phyloP scores from a whole-genome alignment of 1,140 invertebrate species.

The Colletes gigas region DNA sequence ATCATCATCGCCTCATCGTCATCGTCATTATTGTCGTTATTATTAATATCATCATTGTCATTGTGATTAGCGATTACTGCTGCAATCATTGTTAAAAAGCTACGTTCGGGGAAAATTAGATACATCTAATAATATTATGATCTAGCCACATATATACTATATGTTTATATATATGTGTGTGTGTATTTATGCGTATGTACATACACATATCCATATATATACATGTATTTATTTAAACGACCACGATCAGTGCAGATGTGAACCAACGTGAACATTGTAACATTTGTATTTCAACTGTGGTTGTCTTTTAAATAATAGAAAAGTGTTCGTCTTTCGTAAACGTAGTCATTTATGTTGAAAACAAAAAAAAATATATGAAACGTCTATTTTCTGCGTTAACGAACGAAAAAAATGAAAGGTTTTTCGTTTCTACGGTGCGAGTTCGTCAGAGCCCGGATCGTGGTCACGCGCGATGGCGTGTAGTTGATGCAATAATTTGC shows the following conservation, averaged over 20 bases:
- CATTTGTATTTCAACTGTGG: constrained; percentile 5
- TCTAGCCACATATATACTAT: not conserved
- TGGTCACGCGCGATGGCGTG: not conserved
- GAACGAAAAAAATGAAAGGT: not conserved
- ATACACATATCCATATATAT: too few relatives aligned
- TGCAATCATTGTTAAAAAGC: constrained; percentile 47
- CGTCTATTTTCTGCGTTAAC: not conserved
- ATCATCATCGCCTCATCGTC: constrained; percentile 1
- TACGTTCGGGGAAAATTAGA: constrained; percentile 21
- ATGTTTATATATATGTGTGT: not conserved
- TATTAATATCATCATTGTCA: constrained; percentile 32
- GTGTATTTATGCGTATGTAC: not conserved
- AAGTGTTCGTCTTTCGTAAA: constrained; percentile 19
- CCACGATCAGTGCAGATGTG: constrained; percentile 14
- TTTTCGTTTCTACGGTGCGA: not conserved
- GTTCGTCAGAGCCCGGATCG: not conserved
- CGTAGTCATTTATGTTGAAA: constrained; percentile 16
- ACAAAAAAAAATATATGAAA: too few relatives aligned
- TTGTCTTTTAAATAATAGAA: constrained; percentile 20
- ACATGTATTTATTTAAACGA: constrained; percentile 28
- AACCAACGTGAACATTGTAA: constrained; percentile 7
- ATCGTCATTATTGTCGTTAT: constrained; percentile 24
- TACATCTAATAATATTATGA: not conserved
- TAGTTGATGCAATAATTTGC: not conserved
- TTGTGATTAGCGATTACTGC: constrained; percentile 43